Evolutionary conservation across 2,797 vertebrate genomes (phyloP), one percentile per base, ranked within the genome.

Genomic region (Neopelma chrysocephalum): DNA sequence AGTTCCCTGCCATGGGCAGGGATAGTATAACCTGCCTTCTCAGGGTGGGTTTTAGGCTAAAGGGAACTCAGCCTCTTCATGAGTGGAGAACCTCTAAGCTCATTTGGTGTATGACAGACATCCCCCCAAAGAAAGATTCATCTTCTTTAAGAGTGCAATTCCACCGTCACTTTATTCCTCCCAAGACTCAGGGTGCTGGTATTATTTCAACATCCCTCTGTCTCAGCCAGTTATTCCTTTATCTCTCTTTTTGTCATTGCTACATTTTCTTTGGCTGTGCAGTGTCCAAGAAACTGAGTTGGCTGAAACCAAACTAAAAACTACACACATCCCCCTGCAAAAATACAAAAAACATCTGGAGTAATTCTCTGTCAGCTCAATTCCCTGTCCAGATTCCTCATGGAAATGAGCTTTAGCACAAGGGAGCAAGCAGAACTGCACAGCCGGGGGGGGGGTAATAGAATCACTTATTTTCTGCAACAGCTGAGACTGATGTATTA

Each of bases 321-420:
- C 54, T 36, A 21, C 23, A 36, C 22, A 15, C 3, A 13, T 18
- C 1, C 3, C 19, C 6, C 20, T 2, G 10, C 6, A 36, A 42
- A 40, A n/a, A 4, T 6, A 45, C 10, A 45, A 45, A 56, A 54
- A 25, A 1, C 25, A 65, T 12, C 4, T 31, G 15, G 32, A 8
- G 7, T 57, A 68, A 42, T 57, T 89, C 82, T 82, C 19, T 64
- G 32, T 17, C 56, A 70, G 36, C 9, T 91, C 61, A 81, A 42
- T 89, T 70, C 27, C 32, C 36, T 45, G 20, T 26, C 34, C 47
- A 70, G 15, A 22, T 66, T 78, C 56, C 48, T 48, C 26, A n/a
- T 45, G 72, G 87, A 87, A 92, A 84, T 36, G 16, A 87, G 34
- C 61, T 87, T 81, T 50, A 89, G 53, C 36, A 70, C 27, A 82